These are phyloP conservation scores for Dasyornis broadbenti DNA, from an alignment of 2,113 vertebrate species.

Conservation along the genomic window DNA sequence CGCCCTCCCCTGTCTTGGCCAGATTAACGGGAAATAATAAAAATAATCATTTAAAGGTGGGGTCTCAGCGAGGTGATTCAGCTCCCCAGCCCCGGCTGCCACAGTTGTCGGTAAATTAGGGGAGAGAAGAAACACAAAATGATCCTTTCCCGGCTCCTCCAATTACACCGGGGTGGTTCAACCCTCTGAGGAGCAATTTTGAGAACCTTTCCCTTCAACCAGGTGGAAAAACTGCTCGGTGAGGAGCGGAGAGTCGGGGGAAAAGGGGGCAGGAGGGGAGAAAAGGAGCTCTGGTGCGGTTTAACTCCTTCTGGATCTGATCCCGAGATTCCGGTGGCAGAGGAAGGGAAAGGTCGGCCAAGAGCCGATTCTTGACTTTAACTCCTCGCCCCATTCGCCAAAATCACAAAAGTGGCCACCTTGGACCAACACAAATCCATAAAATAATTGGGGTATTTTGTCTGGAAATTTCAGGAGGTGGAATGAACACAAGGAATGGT, in stretches of 20 bases:
- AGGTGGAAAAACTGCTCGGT: not conserved
- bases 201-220: not conserved
- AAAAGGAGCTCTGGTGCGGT: too few relatives aligned
- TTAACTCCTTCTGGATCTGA: too few relatives aligned
- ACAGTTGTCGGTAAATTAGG: not conserved
- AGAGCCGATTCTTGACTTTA: not conserved
- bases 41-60: not conserved
- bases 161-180: not conserved
- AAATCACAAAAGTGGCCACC: fast-evolving
- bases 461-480: not conserved
- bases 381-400: fast-evolving
- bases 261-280: not conserved
- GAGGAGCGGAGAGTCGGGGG: not conserved
- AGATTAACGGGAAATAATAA: not conserved
- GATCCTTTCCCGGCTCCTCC: not conserved
- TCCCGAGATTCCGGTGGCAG: not conserved
- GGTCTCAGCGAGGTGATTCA: not conserved
- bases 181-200: not conserved
- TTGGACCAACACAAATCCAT: not conserved
- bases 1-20: not conserved
- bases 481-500: too few relatives aligned
- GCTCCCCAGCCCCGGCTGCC: not conserved
- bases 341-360: not conserved
- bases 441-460: fast-evolving
- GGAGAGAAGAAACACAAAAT: not conserved